A percentile compares a stretch with the other conserved stretches of the same genome.
Conservation (phyloP, 92 coral and sea anemone species). For the Umimayanthus chanpuru region DNA sequence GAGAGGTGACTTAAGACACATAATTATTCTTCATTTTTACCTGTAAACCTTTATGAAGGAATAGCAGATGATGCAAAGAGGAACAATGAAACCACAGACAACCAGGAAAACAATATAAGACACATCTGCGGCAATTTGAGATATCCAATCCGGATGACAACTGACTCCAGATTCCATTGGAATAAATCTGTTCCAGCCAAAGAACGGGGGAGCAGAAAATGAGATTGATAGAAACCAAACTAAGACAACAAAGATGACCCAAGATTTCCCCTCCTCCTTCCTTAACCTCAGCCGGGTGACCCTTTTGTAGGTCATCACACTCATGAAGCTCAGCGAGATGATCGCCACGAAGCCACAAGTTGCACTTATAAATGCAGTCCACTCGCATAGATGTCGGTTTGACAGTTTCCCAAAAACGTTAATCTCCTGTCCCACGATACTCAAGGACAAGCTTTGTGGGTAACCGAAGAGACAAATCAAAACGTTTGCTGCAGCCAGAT, state of each 20-base stretch:
- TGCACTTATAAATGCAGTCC: slow-evolving; percentile 21
- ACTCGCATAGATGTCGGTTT: neutral
- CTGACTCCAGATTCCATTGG: neutral
- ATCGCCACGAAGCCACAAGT: no score
- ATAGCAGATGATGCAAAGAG: neutral
- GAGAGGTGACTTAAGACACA: neutral
- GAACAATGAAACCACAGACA: neutral
- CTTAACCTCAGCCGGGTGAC: no score
- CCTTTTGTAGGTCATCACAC: no score
- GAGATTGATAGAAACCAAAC: neutral
- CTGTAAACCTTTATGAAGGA: neutral
- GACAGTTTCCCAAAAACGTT: neutral
- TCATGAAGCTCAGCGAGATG: no score
- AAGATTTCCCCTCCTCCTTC: no score
- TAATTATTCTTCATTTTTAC: neutral
- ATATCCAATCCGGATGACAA: no score
- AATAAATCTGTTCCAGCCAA: neutral
- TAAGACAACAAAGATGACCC: no score
- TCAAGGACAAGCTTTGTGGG: neutral
- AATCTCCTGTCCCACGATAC: neutral
- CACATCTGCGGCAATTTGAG: neutral
- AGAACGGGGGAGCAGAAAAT: neutral
- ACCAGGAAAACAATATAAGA: neutral
- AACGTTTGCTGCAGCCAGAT: slow-evolving; percentile 10
- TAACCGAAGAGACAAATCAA: slow-evolving; percentile 1